Base-by-base conservation (phyloP, 2,888 invertebrate genomes). In the Lithodes maja region DNA sequence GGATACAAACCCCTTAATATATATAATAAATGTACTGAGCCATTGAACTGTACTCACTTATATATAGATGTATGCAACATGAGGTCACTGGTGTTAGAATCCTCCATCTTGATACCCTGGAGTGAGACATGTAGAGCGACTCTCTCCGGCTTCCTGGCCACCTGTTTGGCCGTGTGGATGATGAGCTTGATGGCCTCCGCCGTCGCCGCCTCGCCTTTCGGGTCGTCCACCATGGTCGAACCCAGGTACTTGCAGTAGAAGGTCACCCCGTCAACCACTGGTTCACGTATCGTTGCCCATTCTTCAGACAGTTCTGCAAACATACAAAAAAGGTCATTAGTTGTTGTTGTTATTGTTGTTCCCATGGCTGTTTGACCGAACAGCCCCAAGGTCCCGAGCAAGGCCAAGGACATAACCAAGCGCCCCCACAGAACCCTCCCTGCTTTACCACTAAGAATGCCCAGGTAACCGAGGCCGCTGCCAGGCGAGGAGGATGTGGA, bases 121-220 rank as follows among this genome's bases (percentile, higher is more conserved):
- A 96, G 94, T 90, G 96, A 97, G 85, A 97, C 96, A 86, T 96
- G 96, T 85, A 98, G 93, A 86, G 95, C 95, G 75, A 97, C 97
- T 90, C 96, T 94, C 90, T 94, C 94, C 54, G 95, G 93, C 93
- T 95, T 95, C 92, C 95, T 95, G 0, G 94, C 94, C 54, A 77
- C 87, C 86, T 83, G 53, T 95, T 93, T 95, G 95, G 93, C 96
- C 95, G 93, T 95, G 92, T 96, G 95, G 91, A 97, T 95, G 92
- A 97, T 96, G 71, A 96, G 96, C 93, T 97, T 96, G 82, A 98
- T 97, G 68, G 97, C 97, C 87, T 96, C 96, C 2, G 97, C 96
- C 86, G 97, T 97, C 54, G 96, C 96, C 92, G 96, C 96, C 53
- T 96, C 96, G 90, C 96, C 96, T 33, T 95, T 95, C 5, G 96